Conservation (phyloP, 2,797 vertebrate genomes). For the Ciconia nigra region DNA sequence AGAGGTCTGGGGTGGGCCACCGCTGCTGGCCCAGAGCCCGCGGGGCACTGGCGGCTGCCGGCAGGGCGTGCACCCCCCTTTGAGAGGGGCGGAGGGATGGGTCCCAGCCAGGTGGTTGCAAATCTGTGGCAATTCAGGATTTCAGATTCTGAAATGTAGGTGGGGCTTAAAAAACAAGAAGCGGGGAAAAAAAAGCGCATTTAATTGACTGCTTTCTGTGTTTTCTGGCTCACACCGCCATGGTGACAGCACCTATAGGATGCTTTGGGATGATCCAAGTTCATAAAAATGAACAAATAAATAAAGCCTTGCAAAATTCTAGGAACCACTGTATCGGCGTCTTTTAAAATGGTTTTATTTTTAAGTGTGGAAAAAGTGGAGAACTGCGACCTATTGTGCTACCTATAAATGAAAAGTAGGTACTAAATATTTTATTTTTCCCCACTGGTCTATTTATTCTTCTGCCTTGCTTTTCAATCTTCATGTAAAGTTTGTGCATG, state of each 20-base stretch:
- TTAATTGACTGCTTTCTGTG: neutral
- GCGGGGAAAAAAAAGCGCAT: fast-evolving
- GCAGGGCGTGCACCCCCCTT: neutral
- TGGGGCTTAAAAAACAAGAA: neutral
- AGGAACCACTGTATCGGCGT: fast-evolving
- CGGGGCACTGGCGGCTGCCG: neutral
- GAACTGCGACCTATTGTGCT: neutral
- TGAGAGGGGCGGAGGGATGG: neutral
- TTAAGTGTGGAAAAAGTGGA: neutral
- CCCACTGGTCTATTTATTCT: neutral
- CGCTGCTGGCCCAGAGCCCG: fast-evolving
- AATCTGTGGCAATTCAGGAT: neutral
- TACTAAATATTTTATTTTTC: neutral
- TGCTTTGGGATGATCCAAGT: neutral
- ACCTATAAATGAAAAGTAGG: neutral
- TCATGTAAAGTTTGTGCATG: neutral
- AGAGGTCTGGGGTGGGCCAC: neutral
- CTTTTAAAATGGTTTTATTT: neutral
- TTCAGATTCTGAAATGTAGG: neutral
- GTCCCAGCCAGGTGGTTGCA: neutral
- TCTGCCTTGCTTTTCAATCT: neutral
- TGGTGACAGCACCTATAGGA: neutral
- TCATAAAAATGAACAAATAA: neutral
- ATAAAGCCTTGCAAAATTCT: neutral
- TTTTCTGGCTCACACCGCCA: neutral